Evolutionary conservation across 2,797 vertebrate genomes (phyloP).

Genomic region (Acanthurus tractus): DNA sequence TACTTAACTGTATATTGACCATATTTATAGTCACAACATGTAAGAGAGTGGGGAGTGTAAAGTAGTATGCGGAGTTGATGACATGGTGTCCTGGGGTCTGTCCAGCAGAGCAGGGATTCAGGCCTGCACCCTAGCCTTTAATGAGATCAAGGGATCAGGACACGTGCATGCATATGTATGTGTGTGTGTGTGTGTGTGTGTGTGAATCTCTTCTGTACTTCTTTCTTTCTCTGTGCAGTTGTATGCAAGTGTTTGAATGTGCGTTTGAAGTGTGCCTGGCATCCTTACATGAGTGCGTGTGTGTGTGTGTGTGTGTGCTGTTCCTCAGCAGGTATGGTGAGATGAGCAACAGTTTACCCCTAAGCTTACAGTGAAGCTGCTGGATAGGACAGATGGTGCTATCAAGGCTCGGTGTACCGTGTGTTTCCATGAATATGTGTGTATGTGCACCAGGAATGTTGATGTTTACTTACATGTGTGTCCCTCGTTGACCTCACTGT

Average conservation of each 20-base stretch:
- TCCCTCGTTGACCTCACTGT: slow-evolving; percentile 30
- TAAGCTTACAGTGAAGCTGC: slow-evolving; percentile 48
- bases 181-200: slow-evolving; percentile 9
- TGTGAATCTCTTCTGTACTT: slow-evolving; percentile 23
- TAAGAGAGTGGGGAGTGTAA: slow-evolving; percentile 45
- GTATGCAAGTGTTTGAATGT: background rate
- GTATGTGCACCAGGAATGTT: background rate
- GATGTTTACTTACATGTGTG: slow-evolving; percentile 10
- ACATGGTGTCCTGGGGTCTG: slow-evolving; percentile 61
- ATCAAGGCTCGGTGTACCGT: slow-evolving; percentile 8
- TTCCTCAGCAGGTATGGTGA: slow-evolving; percentile 62
- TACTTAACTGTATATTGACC: slow-evolving; percentile 11
- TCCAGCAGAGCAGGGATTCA: slow-evolving; percentile 67
- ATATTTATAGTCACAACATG: slow-evolving; percentile 33
- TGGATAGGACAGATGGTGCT: slow-evolving; percentile 69
- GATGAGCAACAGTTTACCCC: slow-evolving; percentile 69
- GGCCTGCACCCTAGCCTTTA: slow-evolving; percentile 57
- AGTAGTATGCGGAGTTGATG: slow-evolving; percentile 46
- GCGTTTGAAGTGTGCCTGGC: background rate
- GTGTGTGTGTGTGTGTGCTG: background rate
- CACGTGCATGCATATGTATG: slow-evolving; percentile 17
- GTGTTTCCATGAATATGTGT: background rate
- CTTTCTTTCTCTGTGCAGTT: slow-evolving; percentile 14
- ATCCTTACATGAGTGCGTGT: background rate
- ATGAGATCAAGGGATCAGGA: slow-evolving; percentile 80